A percentile compares a stretch with the other conserved stretches of the same genome.
These are phyloP conservation scores for Micromussa lordhowensis DNA, from an alignment of 92 coral and sea anemone species.

Conservation along the genomic window DNA sequence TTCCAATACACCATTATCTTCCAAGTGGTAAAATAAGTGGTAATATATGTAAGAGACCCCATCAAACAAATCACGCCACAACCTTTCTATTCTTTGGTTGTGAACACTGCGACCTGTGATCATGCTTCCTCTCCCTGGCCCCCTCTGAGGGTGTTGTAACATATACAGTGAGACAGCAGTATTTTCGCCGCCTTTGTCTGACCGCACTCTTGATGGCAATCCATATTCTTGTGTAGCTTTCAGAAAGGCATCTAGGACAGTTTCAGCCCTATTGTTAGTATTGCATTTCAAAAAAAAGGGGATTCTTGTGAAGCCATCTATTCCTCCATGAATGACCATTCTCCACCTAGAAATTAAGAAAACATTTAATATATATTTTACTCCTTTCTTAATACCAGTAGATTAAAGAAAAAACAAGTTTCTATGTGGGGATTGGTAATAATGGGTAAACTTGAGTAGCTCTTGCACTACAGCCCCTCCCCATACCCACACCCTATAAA, in stretches of 20 bases:
- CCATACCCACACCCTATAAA: neutral
- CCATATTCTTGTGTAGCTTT: conserved; percentile 59
- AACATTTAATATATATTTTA: conserved; percentile 7
- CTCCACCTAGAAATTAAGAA: conserved; percentile 53
- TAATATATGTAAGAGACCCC: too few relatives aligned
- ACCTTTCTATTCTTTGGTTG: too few relatives aligned
- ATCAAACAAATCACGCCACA: too few relatives aligned
- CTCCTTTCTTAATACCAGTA: conserved; percentile 16
- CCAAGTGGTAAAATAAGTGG: too few relatives aligned
- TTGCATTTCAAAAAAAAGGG: conserved; percentile 7
- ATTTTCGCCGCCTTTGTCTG: conserved; percentile 56
- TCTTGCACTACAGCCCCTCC: neutral
- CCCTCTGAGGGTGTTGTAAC: too few relatives aligned
- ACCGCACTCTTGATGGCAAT: conserved; percentile 54
- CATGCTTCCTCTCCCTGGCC: too few relatives aligned
- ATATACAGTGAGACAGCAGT: neutral
- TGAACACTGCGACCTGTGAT: too few relatives aligned
- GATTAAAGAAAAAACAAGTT: conserved; percentile 14
- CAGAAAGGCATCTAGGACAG: conserved; percentile 36
- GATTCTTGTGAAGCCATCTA: conserved; percentile 56
- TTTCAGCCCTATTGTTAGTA: conserved; percentile 51
- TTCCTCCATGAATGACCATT: conserved; percentile 70
- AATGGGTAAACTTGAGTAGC: conserved; percentile 21
- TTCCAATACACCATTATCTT: neutral
- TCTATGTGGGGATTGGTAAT: conserved; percentile 9